These are phyloP conservation scores for Dryobates pubescens DNA, from an alignment of 2,797 vertebrate genomes.

Conservation along the genomic window DNA sequence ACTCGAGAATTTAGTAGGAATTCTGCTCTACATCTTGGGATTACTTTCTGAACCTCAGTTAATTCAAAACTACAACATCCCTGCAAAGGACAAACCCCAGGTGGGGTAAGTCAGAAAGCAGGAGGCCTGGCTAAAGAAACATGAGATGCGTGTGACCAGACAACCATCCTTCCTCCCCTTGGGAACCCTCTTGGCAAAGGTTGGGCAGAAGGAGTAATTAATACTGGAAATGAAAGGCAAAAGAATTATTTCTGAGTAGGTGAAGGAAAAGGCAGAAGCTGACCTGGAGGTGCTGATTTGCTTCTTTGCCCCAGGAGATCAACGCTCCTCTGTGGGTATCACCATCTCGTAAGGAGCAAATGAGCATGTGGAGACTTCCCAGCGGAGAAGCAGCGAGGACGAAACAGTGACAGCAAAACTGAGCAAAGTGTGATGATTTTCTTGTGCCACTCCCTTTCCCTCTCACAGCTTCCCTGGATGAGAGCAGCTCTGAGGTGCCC, in stretches of 20 bases:
- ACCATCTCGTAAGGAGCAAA: neutral
- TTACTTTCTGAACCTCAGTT: neutral
- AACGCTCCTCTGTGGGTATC: neutral
- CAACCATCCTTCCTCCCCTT: neutral
- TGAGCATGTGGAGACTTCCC: neutral
- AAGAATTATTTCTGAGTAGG: neutral
- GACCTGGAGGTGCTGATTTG: neutral
- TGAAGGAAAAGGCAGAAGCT: neutral
- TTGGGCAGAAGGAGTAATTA: neutral
- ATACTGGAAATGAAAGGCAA: neutral
- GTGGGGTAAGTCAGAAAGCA: neutral
- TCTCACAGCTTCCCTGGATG: neutral
- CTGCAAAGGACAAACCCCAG: neutral
- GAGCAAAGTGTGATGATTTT: neutral
- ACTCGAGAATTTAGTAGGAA: neutral
- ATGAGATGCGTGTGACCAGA: neutral
- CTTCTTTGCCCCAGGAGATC: neutral
- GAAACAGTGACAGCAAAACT: neutral
- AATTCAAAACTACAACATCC: neutral
- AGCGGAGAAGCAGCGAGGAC: neutral
- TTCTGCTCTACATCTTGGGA: neutral
- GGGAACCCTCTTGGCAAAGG: neutral
- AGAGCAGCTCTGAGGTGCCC: neutral
- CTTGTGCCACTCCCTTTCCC: neutral
- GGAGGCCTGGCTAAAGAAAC: neutral